Evolutionary conservation across 2,113 vertebrate genomes (phyloP).

Genomic region (Lampris incognitus): DNA sequence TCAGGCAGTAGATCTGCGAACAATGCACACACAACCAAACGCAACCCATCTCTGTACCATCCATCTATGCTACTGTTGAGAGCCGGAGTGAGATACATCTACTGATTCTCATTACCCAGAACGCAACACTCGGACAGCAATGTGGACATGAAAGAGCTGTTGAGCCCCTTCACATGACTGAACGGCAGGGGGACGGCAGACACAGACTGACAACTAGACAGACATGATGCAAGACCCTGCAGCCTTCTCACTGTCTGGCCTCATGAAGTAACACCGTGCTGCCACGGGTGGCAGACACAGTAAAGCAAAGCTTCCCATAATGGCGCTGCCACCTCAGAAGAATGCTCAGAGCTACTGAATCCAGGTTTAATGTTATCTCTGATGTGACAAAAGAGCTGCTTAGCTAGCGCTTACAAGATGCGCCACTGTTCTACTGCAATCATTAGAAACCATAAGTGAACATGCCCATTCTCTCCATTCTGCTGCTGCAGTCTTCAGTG

Average conservation of each 20-base stretch:
- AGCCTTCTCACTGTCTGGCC: neutral
- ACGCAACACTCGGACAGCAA: conserved; percentile 29
- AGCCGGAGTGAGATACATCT: conserved; percentile 44
- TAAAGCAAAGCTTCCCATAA: conserved; percentile 14
- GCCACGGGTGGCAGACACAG: neutral
- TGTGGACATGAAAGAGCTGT: conserved; percentile 24
- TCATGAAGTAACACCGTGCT: conserved; percentile 29
- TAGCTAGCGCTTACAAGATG: conserved; percentile 5
- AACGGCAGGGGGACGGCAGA: conserved; percentile 54
- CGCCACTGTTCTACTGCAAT: conserved; percentile 14
- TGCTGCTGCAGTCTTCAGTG: neutral
- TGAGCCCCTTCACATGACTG: conserved; percentile 39
- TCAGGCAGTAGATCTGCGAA: conserved; percentile 27
- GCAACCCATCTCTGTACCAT: conserved; percentile 12
- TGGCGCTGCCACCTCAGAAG: neutral
- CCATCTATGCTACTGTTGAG: conserved; percentile 29
- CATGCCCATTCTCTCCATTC: too few relatives aligned
- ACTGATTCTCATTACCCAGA: conserved; percentile 45
- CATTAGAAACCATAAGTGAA: conserved; percentile 1
- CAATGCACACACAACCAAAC: conserved; percentile 11
- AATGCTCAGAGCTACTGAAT: conserved; percentile 1
- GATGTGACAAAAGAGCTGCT: neutral
- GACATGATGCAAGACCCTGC: conserved; percentile 41
- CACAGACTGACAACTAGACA: conserved; percentile 46
- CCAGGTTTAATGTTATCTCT: conserved; percentile 6